Conservation (phyloP, 2,113 vertebrate species). For the Bathybates hornii region DNA sequence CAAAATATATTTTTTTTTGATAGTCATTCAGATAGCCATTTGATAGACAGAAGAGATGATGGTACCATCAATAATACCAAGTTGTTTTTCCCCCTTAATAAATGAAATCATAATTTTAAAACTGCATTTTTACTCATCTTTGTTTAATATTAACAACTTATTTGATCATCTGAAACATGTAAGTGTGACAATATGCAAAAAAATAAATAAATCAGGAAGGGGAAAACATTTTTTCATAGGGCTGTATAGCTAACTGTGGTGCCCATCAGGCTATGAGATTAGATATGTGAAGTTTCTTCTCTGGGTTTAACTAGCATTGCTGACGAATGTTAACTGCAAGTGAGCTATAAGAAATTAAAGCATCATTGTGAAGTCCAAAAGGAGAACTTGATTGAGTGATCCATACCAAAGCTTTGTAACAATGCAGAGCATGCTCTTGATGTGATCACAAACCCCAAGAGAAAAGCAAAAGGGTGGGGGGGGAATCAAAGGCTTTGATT, state of each 20-base stretch:
- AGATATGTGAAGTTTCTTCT: background rate
- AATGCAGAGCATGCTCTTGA: background rate
- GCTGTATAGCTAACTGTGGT: background rate
- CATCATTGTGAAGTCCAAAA: background rate
- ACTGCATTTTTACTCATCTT: background rate
- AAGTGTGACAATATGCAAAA: background rate
- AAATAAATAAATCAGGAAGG: background rate
- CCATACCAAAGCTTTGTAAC: background rate
- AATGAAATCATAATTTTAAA: background rate
- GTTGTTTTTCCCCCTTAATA: background rate
- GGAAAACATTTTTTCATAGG: background rate
- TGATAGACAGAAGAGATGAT: background rate
- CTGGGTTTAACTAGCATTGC: background rate
- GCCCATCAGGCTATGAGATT: background rate
- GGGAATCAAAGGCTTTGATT: conserved; percentile 1
- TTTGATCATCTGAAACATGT: background rate
- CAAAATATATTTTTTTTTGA: background rate
- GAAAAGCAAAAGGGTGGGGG: background rate
- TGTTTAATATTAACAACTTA: background rate
- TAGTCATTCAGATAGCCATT: background rate
- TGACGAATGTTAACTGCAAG: background rate
- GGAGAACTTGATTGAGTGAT: conserved; percentile 1
- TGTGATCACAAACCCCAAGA: background rate
- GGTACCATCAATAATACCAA: background rate
- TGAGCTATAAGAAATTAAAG: background rate